Percentiles rank a stretch among this genome's conserved stretches.
phyloP scores from a whole-genome alignment of 2,888 invertebrate genomes.

The Ichneumon xanthorius region DNA sequence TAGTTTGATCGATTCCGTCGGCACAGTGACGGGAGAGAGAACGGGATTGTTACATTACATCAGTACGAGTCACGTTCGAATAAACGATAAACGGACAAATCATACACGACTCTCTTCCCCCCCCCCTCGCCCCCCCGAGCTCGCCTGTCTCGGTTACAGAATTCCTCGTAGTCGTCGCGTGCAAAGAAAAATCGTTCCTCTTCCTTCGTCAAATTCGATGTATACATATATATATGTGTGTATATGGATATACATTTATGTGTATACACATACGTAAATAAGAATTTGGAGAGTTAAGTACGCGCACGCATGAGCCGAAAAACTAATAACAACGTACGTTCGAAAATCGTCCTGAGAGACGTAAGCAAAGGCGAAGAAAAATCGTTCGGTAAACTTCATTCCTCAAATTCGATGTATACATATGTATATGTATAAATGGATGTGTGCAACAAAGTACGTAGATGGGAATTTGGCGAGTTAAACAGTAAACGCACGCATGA shows the following conservation, averaged over 20 bases:
- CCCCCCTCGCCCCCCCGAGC: not conserved
- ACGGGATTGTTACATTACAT: slow-evolving; percentile 10
- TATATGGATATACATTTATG: no score
- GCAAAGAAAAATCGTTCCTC: slow-evolving; percentile 32
- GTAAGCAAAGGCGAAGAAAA: not conserved
- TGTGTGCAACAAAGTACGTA: not conserved
- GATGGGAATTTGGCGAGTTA: slow-evolving; percentile 11
- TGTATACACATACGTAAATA: not conserved
- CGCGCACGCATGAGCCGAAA: not conserved
- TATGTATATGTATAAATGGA: no score
- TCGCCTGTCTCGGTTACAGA: not conserved
- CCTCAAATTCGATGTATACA: no score
- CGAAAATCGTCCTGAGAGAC: no score
- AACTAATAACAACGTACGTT: not conserved
- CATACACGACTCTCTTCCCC: not conserved
- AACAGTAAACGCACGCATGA: not conserved
- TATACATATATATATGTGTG: not conserved
- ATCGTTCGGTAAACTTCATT: no score
- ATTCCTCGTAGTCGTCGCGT: slow-evolving; percentile 38
- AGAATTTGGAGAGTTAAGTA: slow-evolving; percentile 1
- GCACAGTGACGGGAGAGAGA: slow-evolving; percentile 57
- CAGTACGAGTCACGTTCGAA: slow-evolving; percentile 3
- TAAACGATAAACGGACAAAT: slow-evolving; percentile 36
- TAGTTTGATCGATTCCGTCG: slow-evolving; percentile 68
- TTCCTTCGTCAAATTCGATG: not conserved